These are phyloP conservation scores for Macquaria ambigua DNA, from an alignment of 2,113 vertebrate genomes.

Conservation along the genomic window DNA sequence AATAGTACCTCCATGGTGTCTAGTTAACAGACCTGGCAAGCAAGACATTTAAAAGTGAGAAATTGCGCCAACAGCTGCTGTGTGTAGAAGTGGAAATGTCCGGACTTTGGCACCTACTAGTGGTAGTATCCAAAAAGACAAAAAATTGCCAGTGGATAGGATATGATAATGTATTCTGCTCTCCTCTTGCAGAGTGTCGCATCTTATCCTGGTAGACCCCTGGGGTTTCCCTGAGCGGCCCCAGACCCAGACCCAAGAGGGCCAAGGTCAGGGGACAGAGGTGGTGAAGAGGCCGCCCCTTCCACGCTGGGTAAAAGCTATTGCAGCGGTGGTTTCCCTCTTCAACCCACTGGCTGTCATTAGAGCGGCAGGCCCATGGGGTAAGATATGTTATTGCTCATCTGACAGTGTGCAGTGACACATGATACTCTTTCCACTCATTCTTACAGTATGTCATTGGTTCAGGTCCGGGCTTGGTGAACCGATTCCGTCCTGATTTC, in stretches of 20 bases:
- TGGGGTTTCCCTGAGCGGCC: constrained; percentile 91
- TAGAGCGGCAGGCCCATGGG: constrained; percentile 92
- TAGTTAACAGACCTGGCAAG: not conserved
- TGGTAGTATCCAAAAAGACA: not conserved
- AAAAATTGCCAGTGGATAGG: not conserved
- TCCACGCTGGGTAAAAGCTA: constrained; percentile 89
- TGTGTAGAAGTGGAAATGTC: not conserved
- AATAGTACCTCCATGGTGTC: not conserved
- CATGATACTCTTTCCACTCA: not conserved
- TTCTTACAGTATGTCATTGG: not conserved
- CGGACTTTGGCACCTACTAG: not conserved
- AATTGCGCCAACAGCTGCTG: not conserved
- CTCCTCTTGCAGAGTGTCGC: constrained; percentile 86
- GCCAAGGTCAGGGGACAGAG: constrained; percentile 46
- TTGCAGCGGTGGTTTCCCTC: constrained; percentile 84
- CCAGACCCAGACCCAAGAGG: constrained; percentile 73
- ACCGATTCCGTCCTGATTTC: constrained; percentile 92
- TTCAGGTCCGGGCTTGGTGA: constrained; percentile 90
- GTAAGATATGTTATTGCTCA: constrained; percentile 67
- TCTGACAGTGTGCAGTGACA: not conserved
- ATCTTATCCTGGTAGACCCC: constrained; percentile 92
- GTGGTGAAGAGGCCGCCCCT: constrained; percentile 65
- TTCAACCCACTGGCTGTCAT: constrained; percentile 95
- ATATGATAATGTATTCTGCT: not conserved
- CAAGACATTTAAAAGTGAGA: not conserved